Evolutionary conservation across 2,888 invertebrate species (phyloP), one percentile per base, ranked within the genome.

Genomic region (Eupithecia abbreviata): DNA sequence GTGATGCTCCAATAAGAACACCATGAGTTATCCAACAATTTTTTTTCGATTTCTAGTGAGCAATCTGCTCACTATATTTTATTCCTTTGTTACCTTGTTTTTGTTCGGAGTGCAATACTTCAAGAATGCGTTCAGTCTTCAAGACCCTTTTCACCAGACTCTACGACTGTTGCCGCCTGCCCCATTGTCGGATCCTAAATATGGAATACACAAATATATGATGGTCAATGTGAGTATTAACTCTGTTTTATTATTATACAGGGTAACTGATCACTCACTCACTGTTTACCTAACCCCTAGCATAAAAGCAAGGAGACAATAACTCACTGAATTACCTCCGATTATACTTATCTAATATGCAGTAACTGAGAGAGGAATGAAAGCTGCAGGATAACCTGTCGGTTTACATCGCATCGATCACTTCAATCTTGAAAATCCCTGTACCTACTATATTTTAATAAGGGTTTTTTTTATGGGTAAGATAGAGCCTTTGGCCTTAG

Each of bases 141-240:
- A 81, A 42, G 88, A 82, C 74, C 90, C 91, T 0, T 91, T 90
- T 89, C 82, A 83, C 30, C 85, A 88, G 62, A 95, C 94, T 82
- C 85, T 93, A 76, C 90, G 94, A 74, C 84, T 93, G 74, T 87
- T 90, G 69, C 95, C 95, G 6, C 96, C 96, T 43, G 80, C 88
- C n/a, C 89, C 87, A 77, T 88, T 96, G 2, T 87, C 87, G 7
- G 94, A 96, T 81, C 91, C 95, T 5, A 94, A 93, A 81, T 95
- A 94, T 86, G 96, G 96, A 77, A 86, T 91, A 12, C 96, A 96
- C 82, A 93, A 94, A 80, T 96, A 95, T 82, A 86, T 95, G 10
- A 94, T 95, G 88, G 93, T 95, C 43, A 95, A 96, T 87, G 96
- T 96, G 87, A 94, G 95, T 94, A 86, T 42, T 69, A 51, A 12